Evolutionary conservation across 2,888 invertebrate genomes (phyloP), one percentile per base, ranked within the genome.

Genomic region (Sipunculus nudus): DNA sequence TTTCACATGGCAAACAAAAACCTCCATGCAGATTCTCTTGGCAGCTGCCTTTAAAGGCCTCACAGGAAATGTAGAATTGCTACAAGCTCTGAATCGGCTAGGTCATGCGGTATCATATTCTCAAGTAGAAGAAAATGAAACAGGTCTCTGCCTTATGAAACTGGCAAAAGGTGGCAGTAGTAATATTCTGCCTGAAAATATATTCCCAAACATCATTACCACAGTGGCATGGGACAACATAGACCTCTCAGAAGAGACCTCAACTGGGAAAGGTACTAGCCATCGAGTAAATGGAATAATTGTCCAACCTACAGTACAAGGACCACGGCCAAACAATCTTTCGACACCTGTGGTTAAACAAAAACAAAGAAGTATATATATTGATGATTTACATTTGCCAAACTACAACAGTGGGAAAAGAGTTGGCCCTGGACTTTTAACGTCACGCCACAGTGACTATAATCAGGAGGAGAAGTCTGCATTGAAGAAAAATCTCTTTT

Each of bases 211-310:
- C 54, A 46, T 63, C 16, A 53, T 54, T 45, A 65, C 61, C 38
- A 65, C n/a, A 38, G n/a, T n/a, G n/a, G 65, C 61, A 25, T 73
- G 54, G 56, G 68, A 68, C 48, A 73, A 74, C 49, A 74, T 68
- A 40, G 73, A 73, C 55, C 47, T 66, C 41, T 53, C 64, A 19
- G 68, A 72, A 50, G 65, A 71, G 28, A 59, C 61, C 19, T 57
- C 74, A 2, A 65, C 47, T 32, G 67, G 71, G 8, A 57, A 53
- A 46, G 67, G 63, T 10, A 69, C 70, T 25, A 59, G 64, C 10
- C 66, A 68, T 53, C 49, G 66, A 13, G 70, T 74, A 13, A 72
- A 72, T 57, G 67, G 64, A 1, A 74, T 72, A 32, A 61, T 46
- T 6, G 59, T 68, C 19, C 62, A 72, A 39, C 43, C 52, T 10